A percentile compares a stretch with the other conserved stretches of the same genome.
phyloP scores from a whole-genome alignment of 1,140 invertebrate species.

The Cydia splendana region DNA sequence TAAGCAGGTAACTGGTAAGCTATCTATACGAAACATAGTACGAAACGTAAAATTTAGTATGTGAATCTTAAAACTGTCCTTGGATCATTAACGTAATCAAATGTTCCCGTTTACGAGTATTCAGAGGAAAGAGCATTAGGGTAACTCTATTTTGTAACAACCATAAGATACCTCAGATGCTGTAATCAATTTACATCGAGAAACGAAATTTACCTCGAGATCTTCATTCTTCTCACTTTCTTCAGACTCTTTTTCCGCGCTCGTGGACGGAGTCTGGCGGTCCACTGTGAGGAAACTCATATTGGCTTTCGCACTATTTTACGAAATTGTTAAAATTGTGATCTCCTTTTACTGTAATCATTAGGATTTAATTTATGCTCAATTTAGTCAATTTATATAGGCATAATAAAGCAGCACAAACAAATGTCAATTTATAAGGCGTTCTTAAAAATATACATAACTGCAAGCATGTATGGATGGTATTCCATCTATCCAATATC shows the following conservation, averaged over 20 bases:
- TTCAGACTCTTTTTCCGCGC: conserved; percentile 42
- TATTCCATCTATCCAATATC: no score
- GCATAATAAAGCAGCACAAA: not conserved
- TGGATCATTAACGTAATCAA: not conserved
- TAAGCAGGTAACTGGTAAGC: no score
- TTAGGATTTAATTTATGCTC: not conserved
- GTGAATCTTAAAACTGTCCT: not conserved
- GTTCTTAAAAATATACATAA: not conserved
- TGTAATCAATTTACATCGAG: not conserved
- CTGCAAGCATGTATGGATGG: not conserved
- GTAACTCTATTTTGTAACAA: not conserved
- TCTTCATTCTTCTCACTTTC: conserved; percentile 45
- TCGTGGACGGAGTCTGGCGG: conserved; percentile 39
- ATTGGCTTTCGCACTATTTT: not conserved
- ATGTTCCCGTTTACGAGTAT: not conserved
- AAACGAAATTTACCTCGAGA: conserved; percentile 48
- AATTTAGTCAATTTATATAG: not conserved
- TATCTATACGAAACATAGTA: no score
- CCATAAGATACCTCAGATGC: not conserved
- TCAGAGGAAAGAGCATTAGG: not conserved
- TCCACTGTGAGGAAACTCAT: conserved; percentile 55
- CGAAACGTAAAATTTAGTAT: not conserved
- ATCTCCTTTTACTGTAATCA: not conserved
- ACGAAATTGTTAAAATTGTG: not conserved
- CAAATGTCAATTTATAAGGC: not conserved